Base-by-base conservation (phyloP, 2,113 vertebrate genomes). In the Meriones unguiculatus region DNA sequence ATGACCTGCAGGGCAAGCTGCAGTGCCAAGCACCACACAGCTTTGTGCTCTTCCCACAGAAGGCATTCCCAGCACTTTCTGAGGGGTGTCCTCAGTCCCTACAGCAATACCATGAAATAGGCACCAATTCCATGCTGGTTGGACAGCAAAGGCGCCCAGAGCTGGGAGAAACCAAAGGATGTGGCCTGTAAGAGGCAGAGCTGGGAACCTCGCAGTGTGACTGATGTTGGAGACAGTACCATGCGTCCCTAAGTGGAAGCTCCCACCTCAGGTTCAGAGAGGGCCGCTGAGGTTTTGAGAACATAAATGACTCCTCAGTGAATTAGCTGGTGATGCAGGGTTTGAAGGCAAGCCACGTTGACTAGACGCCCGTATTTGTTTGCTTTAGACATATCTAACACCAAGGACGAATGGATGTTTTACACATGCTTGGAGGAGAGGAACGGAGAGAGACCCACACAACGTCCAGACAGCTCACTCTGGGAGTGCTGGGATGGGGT, bases 11-110 rank as follows among this genome's bases (percentile, higher is more conserved):
- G 5, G 41, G 20, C 62, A 62, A 65, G 35, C 7, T 7, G 5
- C 9, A 4, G 18, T 52, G 70, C 24, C 50, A 20, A 22, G 1
- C 8, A 0, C 7, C 65, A 50, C 65, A 24, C 28, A 62, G 18
- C 20, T 13, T 30, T 0, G 0, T 30, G 2, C 24, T 77, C 0
- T 0, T 0, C 2, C 2, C 30, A 59, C 6, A 30, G 14, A 17
- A 20, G 38, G 4, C 30, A 54, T 81, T 32, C 59, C 30, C 15
- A 17, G 70, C 22, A 20, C 30, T 52, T 77, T 15, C 4, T 57
- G 30, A 41, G 28, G 2, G 7, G 15, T 32, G 46, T 62, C 65
- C 10, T 10, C 0, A 8, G 70, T 24, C 57, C n/a, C 41, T 13
- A 20, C 0, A 2, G 6, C n/a, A 50, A 14, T 28, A 69, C 50